Evolutionary conservation across 2,888 invertebrate genomes (phyloP).

Genomic region (Cantharis flavilabris): DNA sequence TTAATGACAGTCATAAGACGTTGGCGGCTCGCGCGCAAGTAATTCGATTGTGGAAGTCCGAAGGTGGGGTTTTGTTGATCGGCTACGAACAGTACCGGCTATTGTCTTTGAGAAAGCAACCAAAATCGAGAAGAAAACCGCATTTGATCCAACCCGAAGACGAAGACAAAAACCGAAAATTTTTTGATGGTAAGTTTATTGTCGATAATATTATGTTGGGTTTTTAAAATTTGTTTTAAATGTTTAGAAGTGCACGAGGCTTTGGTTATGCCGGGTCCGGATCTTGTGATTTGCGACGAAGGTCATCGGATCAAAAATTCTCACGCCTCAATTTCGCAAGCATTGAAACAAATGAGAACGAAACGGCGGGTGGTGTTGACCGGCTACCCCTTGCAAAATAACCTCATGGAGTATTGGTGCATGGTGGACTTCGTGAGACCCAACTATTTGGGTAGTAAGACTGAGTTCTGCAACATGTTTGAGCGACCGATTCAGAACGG

Average conservation of each 20-base stretch:
- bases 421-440: slow-evolving; percentile 99
- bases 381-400: slow-evolving; percentile 98
- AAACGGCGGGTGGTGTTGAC: slow-evolving; percentile 94
- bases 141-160: slow-evolving; percentile 58
- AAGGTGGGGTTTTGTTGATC: slow-evolving; percentile 92
- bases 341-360: slow-evolving; percentile 92
- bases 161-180: slow-evolving; percentile 68
- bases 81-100: slow-evolving; percentile 97
- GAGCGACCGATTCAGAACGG: slow-evolving; percentile 98
- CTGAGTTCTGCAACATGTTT: slow-evolving; percentile 98
- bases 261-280: slow-evolving; percentile 89
- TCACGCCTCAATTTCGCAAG: slow-evolving; percentile 94
- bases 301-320: slow-evolving; percentile 98
- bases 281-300: slow-evolving; percentile 93
- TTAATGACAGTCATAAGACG: slow-evolving; percentile 95
- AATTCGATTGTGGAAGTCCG: slow-evolving; percentile 80
- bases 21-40: slow-evolving; percentile 86
- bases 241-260: slow-evolving; percentile 78
- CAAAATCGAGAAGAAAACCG: slow-evolving; percentile 62
- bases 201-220: neutral
- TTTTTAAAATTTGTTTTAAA: neutral
- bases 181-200: slow-evolving; percentile 69
- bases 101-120: slow-evolving; percentile 77
- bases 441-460: slow-evolving; percentile 94
- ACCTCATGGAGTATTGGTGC: slow-evolving; percentile 95